Base-by-base conservation (phyloP, 2,113 vertebrate genomes). In the Noturus placidus region DNA sequence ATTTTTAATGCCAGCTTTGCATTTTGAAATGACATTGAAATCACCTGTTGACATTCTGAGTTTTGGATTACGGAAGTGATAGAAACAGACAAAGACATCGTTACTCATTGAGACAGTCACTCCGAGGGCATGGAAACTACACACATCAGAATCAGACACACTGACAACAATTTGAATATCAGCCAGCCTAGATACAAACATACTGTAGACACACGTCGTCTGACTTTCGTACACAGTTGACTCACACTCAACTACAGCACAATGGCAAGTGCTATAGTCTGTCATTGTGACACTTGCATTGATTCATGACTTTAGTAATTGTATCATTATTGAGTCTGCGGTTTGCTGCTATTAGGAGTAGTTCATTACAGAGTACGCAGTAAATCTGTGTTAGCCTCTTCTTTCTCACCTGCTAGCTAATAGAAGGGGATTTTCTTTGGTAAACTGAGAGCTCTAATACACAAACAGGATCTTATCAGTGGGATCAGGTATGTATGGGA, bases 401-500 rank as follows among this genome's bases (percentile, higher is more conserved):
- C 87, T 86, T 89, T 84, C 88, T 92, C 38, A 91, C 88, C 89
- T 87, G 25, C 77, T 89, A 90, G 88, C 86, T 88, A 38, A 88
- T 90, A 91, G 87, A 88, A 69, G 87, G 93, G 94, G 92, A 92
- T 74, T 70, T 87, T 70, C 67, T 95, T 94, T 91, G 74, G 93
- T 94, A 94, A 95, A 87, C 84, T 91, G 92, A 95, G 87, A 93
- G 87, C 67, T 88, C 87, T 57, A 84, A 77, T 83, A 89, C 89
- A 90, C 88, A 87, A 82, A 92, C 91, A 91, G 91, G 90, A 91
- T 92, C 91, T 94, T 95, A 94, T 95, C 93, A 7, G 22, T 13
- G 85, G 88, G 88, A 94, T 95, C 93, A 94, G 93, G 93, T 95
- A 95, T 94, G 94, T 93, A 95, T 94, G 93, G 94, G 95, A 95